A percentile compares a stretch with the other conserved stretches of the same genome.
phyloP scores from a whole-genome alignment of 2,113 vertebrate genomes.

The Bos indicus region DNA sequence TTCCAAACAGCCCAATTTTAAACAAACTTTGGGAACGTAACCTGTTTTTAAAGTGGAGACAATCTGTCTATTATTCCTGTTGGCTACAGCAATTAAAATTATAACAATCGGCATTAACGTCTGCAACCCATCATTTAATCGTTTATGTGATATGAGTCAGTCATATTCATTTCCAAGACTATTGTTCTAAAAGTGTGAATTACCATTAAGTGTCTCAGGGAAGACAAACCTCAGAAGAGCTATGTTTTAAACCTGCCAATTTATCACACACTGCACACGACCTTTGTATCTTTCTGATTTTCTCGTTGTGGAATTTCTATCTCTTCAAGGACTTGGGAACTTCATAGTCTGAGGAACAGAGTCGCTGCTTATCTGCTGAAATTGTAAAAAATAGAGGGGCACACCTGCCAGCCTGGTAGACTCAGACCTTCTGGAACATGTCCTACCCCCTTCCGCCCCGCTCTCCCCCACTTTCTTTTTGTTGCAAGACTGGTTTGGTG shows the following conservation, averaged over 20 bases:
- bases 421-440: background rate
- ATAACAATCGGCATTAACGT: background rate
- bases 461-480: background rate
- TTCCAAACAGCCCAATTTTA: background rate
- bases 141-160: conserved; percentile 29
- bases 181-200: conserved; percentile 14
- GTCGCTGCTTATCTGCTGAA: background rate
- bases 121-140: conserved; percentile 50
- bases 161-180: conserved; percentile 47
- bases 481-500: conserved; percentile 46
- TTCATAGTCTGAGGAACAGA: background rate
- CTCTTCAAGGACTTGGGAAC: background rate
- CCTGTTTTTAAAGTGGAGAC: conserved; percentile 19
- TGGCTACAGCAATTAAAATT: conserved; percentile 5
- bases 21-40: background rate
- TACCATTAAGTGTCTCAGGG: conserved; percentile 8
- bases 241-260: background rate
- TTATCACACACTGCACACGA: background rate
- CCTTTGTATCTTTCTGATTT: background rate
- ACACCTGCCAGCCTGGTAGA: background rate
- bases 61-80: background rate
- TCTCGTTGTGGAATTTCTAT: background rate
- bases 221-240: background rate
- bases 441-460: background rate
- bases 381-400: background rate